Conservation (phyloP, 2,888 invertebrate species). For the Ptychoptera contaminata region DNA sequence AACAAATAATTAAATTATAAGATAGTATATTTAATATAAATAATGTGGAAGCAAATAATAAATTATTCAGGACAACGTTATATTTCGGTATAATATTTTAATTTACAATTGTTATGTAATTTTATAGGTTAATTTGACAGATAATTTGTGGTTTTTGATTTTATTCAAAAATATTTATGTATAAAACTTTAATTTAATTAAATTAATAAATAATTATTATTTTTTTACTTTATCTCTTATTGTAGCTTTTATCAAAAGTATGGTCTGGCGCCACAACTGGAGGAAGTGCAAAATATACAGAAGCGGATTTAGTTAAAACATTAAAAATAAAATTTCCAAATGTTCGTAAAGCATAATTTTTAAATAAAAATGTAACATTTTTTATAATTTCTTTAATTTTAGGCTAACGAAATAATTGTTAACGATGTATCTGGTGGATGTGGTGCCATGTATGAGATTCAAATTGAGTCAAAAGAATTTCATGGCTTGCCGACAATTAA, state of each 20-base stretch:
- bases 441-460: conserved; percentile 65
- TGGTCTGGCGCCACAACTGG: conserved; percentile 10
- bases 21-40: no score
- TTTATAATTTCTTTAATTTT: conserved; percentile 1
- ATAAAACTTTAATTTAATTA: no score
- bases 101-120: no score
- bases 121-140: no score
- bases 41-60: no score
- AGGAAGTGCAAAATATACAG: conserved; percentile 7
- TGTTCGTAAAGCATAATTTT: conserved; percentile 4
- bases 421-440: conserved; percentile 65
- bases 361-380: neutral
- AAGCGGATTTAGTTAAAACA: conserved; percentile 8
- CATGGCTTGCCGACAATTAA: conserved; percentile 51
- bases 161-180: no score
- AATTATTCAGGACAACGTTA: neutral
- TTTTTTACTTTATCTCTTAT: neutral
- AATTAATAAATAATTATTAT: no score
- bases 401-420: conserved; percentile 35
- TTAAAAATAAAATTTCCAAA: conserved; percentile 10
- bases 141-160: no score
- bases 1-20: no score
- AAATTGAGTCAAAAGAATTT: conserved; percentile 53
- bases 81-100: conserved; percentile 7
- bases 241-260: conserved; percentile 10